Evolutionary conservation across 2,113 vertebrate species (phyloP).

Genomic region (Melospiza melodia): DNA sequence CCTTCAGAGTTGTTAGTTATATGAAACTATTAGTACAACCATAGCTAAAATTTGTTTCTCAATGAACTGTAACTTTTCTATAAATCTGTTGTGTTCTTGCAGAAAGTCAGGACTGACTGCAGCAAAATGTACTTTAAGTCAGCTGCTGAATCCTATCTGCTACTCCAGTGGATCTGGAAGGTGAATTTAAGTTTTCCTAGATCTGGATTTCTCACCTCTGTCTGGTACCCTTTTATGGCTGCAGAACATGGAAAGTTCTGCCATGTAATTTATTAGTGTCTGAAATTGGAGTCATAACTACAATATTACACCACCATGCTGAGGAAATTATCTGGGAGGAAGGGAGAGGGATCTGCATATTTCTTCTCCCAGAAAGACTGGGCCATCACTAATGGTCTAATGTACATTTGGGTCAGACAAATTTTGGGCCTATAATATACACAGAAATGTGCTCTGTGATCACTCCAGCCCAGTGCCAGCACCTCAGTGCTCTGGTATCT

Average conservation of each 20-base stretch:
- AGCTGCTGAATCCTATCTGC: background rate
- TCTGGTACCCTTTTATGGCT: conserved; percentile 18
- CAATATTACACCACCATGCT: background rate
- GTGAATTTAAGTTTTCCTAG: background rate
- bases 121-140: background rate
- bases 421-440: background rate
- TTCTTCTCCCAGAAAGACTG: background rate
- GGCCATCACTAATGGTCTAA: background rate
- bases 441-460: background rate
- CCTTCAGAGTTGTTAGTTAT: background rate
- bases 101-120: background rate
- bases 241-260: background rate
- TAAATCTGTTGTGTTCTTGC: background rate
- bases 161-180: background rate
- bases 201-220: background rate
- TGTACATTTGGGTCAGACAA: background rate
- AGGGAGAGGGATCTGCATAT: background rate
- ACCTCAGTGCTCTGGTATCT: background rate
- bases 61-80: background rate
- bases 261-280: conserved; percentile 21
- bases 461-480: background rate
- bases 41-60: background rate
- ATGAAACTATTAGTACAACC: background rate
- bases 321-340: background rate
- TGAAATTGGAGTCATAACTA: background rate